Base-by-base conservation (phyloP, 2,888 invertebrate genomes). In the Sesia apiformis region DNA sequence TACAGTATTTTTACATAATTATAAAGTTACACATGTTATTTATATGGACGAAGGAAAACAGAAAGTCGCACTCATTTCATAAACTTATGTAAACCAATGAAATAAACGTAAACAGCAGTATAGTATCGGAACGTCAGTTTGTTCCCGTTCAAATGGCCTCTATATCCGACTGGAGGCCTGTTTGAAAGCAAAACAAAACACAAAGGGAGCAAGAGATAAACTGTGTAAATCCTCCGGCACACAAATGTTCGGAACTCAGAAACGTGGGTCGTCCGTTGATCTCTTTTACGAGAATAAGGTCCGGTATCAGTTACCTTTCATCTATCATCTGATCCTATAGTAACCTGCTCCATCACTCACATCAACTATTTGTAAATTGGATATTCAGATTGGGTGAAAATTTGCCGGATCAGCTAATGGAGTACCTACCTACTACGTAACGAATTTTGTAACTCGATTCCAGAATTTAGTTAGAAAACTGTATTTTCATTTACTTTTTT, bases 171-270 rank as follows among this genome's bases (percentile, higher is more conserved):
- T 38, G 52, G 52, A 41, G 54, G 54, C 63, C 67, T 61, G 38
- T 39, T 46, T 57, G 53, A 65, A 72, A 72, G 66, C 68, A 66
- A 72, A 74, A 73, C 74, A 72, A 71, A 69, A 67, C 70, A 73
- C 74, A 78, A 76, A 74, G 67, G 68, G 66, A 65, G 60, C 62
- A 63, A 61, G 55, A 65, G 71, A 76, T 74, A 76, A 74, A 74
- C 72, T 72, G 67, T 73, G 72, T 69, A 72, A 76, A 78, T 75
- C 77, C 76, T 66, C 60, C 61, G 66, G 71, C 72, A 76, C 73
- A 78, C 78, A 76, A 76, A 76, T 71, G 67, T 62, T 64, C 61
- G 46, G 8, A 46, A 46, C 46, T 46, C 46, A 46, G 46, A 46
- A 46, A 46, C 46, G 46, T 5, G 46, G n/a, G 46, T 23, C 46